These are phyloP conservation scores for Phragmatobia fuliginosa DNA, from an alignment of 2,888 invertebrate genomes.

Conservation along the genomic window DNA sequence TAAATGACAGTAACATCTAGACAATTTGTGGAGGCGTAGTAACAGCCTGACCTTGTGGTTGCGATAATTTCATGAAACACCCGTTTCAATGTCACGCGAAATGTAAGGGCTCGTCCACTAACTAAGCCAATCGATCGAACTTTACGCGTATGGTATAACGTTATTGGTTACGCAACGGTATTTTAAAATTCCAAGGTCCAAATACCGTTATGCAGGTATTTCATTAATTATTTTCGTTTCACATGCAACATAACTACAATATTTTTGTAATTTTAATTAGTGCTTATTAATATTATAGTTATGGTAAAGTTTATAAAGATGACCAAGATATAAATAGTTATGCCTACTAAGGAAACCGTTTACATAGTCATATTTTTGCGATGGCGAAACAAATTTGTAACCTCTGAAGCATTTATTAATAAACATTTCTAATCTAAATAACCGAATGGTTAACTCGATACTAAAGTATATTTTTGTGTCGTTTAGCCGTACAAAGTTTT, in stretches of 20 bases:
- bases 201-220: neutral
- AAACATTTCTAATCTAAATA: constrained; percentile 2
- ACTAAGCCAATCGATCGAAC: constrained; percentile 1
- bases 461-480: constrained; percentile 5
- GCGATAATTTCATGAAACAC: constrained; percentile 53
- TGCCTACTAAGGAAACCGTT: too few species aligned
- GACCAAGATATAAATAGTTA: neutral
- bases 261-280: neutral
- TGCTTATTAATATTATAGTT: neutral
- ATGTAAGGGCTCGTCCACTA: constrained; percentile 23
- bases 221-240: neutral
- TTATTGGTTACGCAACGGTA: neutral
- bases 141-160: constrained; percentile 1
- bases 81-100: constrained; percentile 51
- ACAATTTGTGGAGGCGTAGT: constrained; percentile 19
- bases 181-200: neutral
- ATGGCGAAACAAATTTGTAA: neutral
- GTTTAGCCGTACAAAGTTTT: constrained; percentile 2
- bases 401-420: neutral
- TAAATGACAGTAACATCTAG: constrained; percentile 10
- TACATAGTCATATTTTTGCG: neutral
- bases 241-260: neutral
- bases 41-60: constrained; percentile 43
- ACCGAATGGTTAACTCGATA: neutral
- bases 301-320: neutral